A percentile compares a stretch with the other conserved stretches of the same genome.
Evolutionary conservation across 2,113 vertebrate species (phyloP).

Genomic region (Asarcornis scutulata): DNA sequence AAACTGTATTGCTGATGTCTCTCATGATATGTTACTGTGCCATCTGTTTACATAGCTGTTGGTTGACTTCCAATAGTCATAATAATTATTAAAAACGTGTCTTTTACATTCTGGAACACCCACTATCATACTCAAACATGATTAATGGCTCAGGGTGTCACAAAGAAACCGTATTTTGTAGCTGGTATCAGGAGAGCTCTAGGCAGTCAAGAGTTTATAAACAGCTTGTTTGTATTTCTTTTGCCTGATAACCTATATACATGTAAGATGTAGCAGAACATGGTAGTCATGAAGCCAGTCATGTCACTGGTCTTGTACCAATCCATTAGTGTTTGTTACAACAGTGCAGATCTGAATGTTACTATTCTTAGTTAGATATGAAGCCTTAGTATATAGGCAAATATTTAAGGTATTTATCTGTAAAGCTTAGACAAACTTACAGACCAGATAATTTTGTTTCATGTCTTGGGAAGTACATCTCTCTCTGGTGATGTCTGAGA

Average conservation of each 20-base stretch:
- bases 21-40: slow-evolving; percentile 13
- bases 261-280: background rate
- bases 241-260: background rate
- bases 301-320: background rate
- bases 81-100: slow-evolving; percentile 9
- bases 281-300: background rate
- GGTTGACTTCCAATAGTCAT: slow-evolving; percentile 38
- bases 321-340: background rate
- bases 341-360: background rate
- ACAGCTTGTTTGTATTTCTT: background rate
- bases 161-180: background rate
- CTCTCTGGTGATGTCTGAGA: background rate
- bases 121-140: background rate
- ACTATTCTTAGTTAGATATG: background rate
- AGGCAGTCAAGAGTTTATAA: background rate
- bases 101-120: background rate
- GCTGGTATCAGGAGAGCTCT: background rate
- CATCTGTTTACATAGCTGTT: slow-evolving; percentile 2
- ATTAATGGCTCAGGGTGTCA: background rate
- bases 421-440: background rate
- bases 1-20: background rate
- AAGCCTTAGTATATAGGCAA: background rate
- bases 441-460: background rate
- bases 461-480: background rate
- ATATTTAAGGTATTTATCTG: background rate